Evolutionary conservation across 2,113 vertebrate genomes (phyloP).

Genomic region (Oncorhynchus masou): DNA sequence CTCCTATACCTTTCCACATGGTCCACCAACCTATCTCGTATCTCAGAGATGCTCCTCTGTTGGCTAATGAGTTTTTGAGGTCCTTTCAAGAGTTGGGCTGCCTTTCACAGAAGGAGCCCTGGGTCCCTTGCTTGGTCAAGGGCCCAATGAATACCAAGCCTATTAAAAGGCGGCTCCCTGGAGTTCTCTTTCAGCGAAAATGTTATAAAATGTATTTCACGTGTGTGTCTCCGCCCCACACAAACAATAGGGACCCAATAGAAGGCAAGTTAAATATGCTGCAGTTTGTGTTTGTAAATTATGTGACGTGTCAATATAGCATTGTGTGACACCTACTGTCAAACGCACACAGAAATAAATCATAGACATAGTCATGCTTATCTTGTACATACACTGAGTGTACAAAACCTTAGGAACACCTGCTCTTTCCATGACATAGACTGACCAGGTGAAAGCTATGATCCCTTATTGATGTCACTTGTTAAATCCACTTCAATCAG

Average conservation of each 20-base stretch:
- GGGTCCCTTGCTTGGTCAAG: constrained; percentile 22
- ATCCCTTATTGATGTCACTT: too few relatives aligned
- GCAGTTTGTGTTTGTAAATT: background rate
- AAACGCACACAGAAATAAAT: too few relatives aligned
- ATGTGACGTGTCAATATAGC: background rate
- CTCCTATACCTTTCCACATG: background rate
- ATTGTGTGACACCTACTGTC: background rate
- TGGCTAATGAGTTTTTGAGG: constrained; percentile 33
- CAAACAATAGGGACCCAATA: background rate
- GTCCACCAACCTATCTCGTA: background rate
- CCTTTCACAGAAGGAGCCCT: constrained; percentile 30
- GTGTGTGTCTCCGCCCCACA: constrained; percentile 25
- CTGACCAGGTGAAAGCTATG: too few relatives aligned
- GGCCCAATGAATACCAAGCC: constrained; percentile 41
- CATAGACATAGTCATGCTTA: too few relatives aligned
- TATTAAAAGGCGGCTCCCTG: constrained; percentile 49
- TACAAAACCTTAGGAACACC: too few relatives aligned
- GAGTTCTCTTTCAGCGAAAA: constrained; percentile 56
- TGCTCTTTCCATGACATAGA: too few relatives aligned
- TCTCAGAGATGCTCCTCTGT: constrained; percentile 14
- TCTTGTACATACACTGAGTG: too few relatives aligned
- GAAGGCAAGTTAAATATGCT: background rate
- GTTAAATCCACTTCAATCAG: too few relatives aligned
- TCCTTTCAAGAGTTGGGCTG: constrained; percentile 15
- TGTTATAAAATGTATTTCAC: constrained; percentile 55